Base-by-base conservation (phyloP, 2,888 invertebrate species). In the Incurvaria masculella region DNA sequence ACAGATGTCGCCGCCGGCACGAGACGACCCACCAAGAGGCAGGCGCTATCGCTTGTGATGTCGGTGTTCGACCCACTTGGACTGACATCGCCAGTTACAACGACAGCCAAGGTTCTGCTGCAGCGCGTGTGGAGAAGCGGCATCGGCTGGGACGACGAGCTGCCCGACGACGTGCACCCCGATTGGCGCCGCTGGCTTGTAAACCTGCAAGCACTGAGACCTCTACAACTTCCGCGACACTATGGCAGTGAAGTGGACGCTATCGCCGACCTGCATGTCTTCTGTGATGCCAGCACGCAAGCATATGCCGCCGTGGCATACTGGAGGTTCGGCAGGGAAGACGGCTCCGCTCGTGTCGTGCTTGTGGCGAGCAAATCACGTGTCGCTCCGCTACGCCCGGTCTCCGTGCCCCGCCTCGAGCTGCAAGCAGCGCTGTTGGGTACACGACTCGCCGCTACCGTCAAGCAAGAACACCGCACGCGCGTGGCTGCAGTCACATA, bases 381-480 rank as follows among this genome's bases (percentile, higher is more conserved):
- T 6, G 46, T 46, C 2, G 46, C 46, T 6, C 46, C 46, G 2
- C 17, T 40, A 6, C 39, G 40, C 39, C 18, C 27, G 5, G 4
- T 21, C 10, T 38, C 21, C 10, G 18, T 46, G 17, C 46, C 40
- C 16, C 18, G 42, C 10, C 42, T 46, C 2, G 46, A 46, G 17
- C 19, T 46, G 10, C 46, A 46, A 18, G 50, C 55, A 1, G 54
- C 57, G 1, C 16, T 49, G 0, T 16, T 57, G 14, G 56, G 52
- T 0, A 21, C 41, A 1, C 41, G 52, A 11, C 21, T 55, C 21
- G 48, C 41, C 8, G 43, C 26, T n/a, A 33, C 42, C 23, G 33
- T 45, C 6, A 42, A 19, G 21, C 23, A 38, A 27, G 39, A 45
- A 39, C 46, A 45, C 16, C 40, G 39, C n/a, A 18, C 8, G 20